phyloP scores from a whole-genome alignment of 2,888 invertebrate genomes.

The Platycheirus rosarum region DNA sequence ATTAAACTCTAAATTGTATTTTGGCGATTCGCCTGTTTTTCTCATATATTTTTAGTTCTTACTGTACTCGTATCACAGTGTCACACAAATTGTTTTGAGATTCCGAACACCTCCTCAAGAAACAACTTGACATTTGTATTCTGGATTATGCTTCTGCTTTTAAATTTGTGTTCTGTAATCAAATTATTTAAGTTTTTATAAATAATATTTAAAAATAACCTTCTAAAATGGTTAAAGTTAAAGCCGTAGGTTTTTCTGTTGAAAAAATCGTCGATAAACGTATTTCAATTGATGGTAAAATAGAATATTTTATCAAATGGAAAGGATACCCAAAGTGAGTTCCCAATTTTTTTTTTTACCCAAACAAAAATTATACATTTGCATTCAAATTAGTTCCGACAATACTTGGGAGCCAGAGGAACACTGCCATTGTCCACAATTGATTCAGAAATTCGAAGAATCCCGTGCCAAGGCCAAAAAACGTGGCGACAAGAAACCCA shows the following conservation, averaged over 20 bases:
- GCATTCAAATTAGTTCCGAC: conserved; percentile 85
- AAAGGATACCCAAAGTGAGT: conserved; percentile 89
- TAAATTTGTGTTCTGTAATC: too few species aligned
- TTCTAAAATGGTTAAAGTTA: conserved; percentile 78
- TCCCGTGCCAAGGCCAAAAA: conserved; percentile 85
- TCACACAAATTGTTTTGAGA: too few species aligned
- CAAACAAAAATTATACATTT: neutral
- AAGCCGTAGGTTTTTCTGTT: conserved; percentile 90
- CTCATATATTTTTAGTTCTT: too few species aligned
- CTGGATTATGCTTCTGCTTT: too few species aligned
- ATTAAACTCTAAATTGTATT: too few species aligned
- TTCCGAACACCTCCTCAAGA: too few species aligned
- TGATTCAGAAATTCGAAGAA: conserved; percentile 93
- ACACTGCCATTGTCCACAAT: conserved; percentile 94
- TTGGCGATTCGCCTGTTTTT: too few species aligned
- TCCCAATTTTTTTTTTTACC: conserved; percentile 72
- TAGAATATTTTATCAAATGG: conserved; percentile 90
- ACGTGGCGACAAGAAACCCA: conserved; percentile 83
- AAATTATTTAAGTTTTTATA: too few species aligned
- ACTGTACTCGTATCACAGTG: too few species aligned
- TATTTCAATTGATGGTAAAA: conserved; percentile 86
- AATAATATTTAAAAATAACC: neutral
- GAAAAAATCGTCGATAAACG: conserved; percentile 95
- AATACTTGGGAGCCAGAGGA: conserved; percentile 99
- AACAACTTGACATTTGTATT: too few species aligned